Evolutionary conservation across 1,140 invertebrate species (phyloP).

Genomic region (Mycetomoellerius zeteki): DNA sequence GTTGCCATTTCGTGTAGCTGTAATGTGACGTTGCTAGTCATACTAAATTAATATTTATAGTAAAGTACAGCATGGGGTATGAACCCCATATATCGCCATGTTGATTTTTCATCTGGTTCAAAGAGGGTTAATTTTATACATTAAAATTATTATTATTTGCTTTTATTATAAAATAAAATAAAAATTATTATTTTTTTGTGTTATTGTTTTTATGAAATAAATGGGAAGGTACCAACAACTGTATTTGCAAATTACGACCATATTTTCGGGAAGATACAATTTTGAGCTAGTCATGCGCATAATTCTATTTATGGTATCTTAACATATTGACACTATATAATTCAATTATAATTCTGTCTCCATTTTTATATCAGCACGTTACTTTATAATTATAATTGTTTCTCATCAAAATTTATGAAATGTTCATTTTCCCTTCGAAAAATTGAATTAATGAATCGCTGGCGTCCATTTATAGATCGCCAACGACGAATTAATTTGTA

Average conservation of each 20-base stretch:
- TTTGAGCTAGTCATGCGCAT: not conserved
- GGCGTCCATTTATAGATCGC: not conserved
- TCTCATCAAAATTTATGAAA: not conserved
- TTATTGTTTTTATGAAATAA: not conserved
- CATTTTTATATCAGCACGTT: not conserved
- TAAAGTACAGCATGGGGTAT: too few species aligned
- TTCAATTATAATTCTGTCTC: not conserved
- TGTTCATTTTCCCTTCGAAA: not conserved
- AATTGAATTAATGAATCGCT: not conserved
- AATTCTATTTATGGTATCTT: not conserved
- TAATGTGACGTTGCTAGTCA: too few species aligned
- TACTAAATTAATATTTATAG: too few species aligned
- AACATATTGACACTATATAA: not conserved
- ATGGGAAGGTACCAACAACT: not conserved
- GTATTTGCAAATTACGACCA: not conserved
- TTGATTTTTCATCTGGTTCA: too few species aligned
- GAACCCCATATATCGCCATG: too few species aligned
- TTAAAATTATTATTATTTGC: not conserved
- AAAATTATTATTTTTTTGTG: not conserved
- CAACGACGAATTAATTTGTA: not conserved
- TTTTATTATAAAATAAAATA: not conserved
- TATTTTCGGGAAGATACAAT: not conserved
- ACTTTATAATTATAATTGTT: not conserved
- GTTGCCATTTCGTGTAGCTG: too few species aligned
- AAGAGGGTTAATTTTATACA: not conserved